Conservation (phyloP, 2,113 vertebrate species). For the Pachyramphus minor region DNA sequence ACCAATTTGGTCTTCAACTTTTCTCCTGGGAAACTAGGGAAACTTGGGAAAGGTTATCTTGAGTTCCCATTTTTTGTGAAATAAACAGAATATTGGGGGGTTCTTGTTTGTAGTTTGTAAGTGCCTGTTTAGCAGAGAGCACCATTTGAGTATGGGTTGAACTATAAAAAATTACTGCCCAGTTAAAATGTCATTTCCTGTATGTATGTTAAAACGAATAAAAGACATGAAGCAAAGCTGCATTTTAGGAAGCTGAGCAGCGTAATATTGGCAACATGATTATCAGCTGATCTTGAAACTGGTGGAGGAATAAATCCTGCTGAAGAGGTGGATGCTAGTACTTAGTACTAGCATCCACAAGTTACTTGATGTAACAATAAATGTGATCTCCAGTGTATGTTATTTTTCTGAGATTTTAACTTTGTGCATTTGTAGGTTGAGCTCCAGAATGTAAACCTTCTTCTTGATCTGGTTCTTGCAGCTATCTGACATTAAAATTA, state of each 20-base stretch:
- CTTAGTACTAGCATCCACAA: too few species aligned
- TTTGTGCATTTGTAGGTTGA: neutral
- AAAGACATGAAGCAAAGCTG: neutral
- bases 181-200: neutral
- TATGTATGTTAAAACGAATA: neutral
- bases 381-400: neutral
- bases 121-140: neutral
- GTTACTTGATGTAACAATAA: neutral
- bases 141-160: neutral
- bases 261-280: neutral
- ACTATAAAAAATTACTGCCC: neutral
- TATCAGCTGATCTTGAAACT: neutral
- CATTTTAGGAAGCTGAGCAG: neutral
- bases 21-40: neutral
- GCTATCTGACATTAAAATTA: neutral
- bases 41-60: neutral
- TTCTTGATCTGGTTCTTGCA: neutral
- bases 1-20: fast-evolving
- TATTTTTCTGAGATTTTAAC: neutral
- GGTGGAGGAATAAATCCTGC: neutral
- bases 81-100: neutral
- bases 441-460: neutral
- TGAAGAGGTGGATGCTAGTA: neutral
- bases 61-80: neutral
- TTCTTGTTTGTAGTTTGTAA: neutral